Conservation (phyloP, 2,113 vertebrate genomes). For the Nematolebias whitei region DNA sequence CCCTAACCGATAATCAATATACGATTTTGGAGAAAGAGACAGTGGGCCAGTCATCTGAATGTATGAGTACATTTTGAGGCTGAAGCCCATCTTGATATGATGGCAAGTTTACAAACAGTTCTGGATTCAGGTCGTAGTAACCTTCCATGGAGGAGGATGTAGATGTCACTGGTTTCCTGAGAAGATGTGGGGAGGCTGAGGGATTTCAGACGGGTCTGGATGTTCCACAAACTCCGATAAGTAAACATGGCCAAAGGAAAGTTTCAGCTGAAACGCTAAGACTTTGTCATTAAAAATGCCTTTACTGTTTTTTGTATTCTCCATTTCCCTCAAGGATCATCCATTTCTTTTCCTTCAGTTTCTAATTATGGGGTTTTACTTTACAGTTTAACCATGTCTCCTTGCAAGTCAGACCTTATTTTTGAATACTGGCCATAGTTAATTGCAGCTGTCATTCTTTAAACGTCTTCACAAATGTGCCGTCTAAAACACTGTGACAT, state of each 20-base stretch:
- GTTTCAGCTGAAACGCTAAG: not conserved
- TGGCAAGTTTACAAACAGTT: constrained; percentile 8
- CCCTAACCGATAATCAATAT: no score
- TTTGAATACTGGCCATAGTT: constrained; percentile 12
- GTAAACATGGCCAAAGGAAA: not conserved
- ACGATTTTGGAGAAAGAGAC: no score
- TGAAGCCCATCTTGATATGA: constrained; percentile 6
- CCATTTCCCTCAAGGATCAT: not conserved
- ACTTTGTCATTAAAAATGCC: not conserved
- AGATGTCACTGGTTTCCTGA: constrained; percentile 53
- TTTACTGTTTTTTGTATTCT: not conserved
- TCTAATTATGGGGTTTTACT: constrained; percentile 20
- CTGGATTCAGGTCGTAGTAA: constrained; percentile 45
- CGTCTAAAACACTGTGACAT: constrained; percentile 16
- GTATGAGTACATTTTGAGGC: not conserved
- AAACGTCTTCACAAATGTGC: constrained; percentile 19
- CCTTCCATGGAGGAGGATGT: constrained; percentile 47
- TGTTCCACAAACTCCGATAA: not conserved
- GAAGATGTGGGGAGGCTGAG: constrained; percentile 54
- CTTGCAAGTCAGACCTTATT: constrained; percentile 14
- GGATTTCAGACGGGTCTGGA: constrained; percentile 49
- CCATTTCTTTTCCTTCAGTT: not conserved
- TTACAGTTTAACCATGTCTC: constrained; percentile 2
- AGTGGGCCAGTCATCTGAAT: no score
- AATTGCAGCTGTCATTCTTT: constrained; percentile 24